phyloP scores from a whole-genome alignment of 37 sponge, comb jelly and placozoan species.

The Beroe ovata region DNA sequence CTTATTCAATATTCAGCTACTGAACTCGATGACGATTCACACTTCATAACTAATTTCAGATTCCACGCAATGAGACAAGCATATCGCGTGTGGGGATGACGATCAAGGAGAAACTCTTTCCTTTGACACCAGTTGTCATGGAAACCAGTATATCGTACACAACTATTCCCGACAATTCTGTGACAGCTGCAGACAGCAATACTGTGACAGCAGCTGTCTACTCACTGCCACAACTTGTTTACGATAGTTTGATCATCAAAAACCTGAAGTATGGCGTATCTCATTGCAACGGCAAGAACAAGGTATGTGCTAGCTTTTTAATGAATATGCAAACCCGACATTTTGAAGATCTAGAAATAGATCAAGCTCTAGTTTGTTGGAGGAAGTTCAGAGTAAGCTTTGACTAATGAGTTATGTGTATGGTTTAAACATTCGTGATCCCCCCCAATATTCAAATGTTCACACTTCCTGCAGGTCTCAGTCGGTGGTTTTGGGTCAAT shows the following conservation, averaged over 20 bases:
- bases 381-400: too few relatives aligned
- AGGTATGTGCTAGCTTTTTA: too few relatives aligned
- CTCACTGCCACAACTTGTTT: neutral
- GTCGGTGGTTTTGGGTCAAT: slow-evolving; percentile 54
- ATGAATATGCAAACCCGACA: too few relatives aligned
- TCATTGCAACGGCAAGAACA: too few relatives aligned
- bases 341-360: too few relatives aligned
- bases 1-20: too few relatives aligned
- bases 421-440: too few relatives aligned
- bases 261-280: neutral
- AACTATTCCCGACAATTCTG: neutral
- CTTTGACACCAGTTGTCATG: slow-evolving; percentile 1
- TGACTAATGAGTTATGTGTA: too few relatives aligned
- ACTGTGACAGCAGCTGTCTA: neutral
- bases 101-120: neutral
- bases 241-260: neutral
- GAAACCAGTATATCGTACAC: neutral
- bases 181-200: neutral
- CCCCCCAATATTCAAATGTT: slow-evolving; percentile 1
- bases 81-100: neutral
- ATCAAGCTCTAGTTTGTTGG: too few relatives aligned
- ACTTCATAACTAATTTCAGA: too few relatives aligned
- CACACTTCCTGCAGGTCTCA: neutral
- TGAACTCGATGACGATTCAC: too few relatives aligned
- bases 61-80: neutral